A percentile compares a stretch with the other conserved stretches of the same genome.
phyloP scores from a whole-genome alignment of 2,113 vertebrate species.

The Thermophis baileyi region DNA sequence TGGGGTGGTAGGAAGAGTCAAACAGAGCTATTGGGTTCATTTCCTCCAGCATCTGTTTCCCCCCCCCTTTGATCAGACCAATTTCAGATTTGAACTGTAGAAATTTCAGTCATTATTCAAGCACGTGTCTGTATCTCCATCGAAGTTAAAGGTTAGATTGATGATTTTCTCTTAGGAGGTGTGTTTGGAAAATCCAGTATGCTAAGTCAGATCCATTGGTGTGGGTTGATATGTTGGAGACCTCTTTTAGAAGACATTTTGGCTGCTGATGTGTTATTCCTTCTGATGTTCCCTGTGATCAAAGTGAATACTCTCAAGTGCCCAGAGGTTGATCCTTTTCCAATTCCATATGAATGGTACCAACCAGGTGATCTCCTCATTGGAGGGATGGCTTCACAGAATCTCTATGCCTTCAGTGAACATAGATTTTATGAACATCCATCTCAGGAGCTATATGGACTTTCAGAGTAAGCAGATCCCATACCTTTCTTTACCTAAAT shows the following conservation, averaged over 20 bases:
- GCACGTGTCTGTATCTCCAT: background rate
- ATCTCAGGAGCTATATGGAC: background rate
- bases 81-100: background rate
- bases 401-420: no score
- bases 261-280: background rate
- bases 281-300: no score
- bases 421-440: background rate
- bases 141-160: background rate
- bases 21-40: background rate
- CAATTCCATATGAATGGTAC: no score
- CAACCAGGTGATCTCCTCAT: no score
- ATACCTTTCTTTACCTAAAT: no score
- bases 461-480: background rate
- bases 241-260: background rate
- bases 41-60: background rate
- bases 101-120: background rate
- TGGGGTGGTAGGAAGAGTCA: background rate
- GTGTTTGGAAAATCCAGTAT: background rate
- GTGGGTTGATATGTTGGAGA: background rate
- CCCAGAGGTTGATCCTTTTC: no score
- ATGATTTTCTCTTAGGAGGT: background rate
- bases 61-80: background rate
- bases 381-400: no score
- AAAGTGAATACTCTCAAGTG: no score
- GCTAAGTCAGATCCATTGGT: background rate